A percentile compares a stretch with the other conserved stretches of the same genome.
Conservation (phyloP, 2,797 vertebrate genomes). For the Coregonus sp. region DNA sequence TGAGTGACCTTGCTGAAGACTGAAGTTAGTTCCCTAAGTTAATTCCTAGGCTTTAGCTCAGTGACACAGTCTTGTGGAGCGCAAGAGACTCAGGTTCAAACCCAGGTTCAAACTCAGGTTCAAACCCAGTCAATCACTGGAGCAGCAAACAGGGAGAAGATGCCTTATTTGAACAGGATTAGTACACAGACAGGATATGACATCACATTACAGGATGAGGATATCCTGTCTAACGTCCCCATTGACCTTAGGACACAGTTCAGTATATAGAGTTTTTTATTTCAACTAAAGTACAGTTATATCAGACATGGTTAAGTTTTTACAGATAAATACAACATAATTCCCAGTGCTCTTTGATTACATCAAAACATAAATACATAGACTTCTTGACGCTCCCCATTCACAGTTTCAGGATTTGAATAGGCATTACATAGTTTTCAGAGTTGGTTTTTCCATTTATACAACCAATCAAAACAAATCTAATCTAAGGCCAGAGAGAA, state of each 20-base stretch:
- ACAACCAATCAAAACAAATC: slow-evolving; percentile 72
- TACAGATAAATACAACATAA: slow-evolving; percentile 78
- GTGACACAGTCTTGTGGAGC: neutral
- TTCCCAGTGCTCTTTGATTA: slow-evolving; percentile 79
- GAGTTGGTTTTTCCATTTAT: slow-evolving; percentile 57
- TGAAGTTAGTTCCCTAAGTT: neutral
- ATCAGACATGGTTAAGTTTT: slow-evolving; percentile 76
- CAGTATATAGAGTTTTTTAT: slow-evolving; percentile 73
- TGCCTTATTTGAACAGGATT: neutral
- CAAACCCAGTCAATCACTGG: neutral
- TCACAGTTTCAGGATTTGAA: slow-evolving; percentile 80
- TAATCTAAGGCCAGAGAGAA: slow-evolving; percentile 54
- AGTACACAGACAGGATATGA: slow-evolving; percentile 58
- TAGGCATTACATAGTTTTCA: slow-evolving; percentile 70
- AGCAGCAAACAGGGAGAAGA: neutral
- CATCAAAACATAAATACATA: slow-evolving; percentile 73
- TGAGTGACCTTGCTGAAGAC: neutral
- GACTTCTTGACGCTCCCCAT: slow-evolving; percentile 73
- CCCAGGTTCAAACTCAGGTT: no score
- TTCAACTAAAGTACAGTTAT: slow-evolving; percentile 80
- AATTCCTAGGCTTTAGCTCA: neutral
- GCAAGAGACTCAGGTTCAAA: no score
- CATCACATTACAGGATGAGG: slow-evolving; percentile 65
- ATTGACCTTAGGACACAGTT: slow-evolving; percentile 49
- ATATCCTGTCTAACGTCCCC: slow-evolving; percentile 56